Base-by-base conservation (phyloP, 2,113 vertebrate genomes). In the Chaetorhynchus papuensis region DNA sequence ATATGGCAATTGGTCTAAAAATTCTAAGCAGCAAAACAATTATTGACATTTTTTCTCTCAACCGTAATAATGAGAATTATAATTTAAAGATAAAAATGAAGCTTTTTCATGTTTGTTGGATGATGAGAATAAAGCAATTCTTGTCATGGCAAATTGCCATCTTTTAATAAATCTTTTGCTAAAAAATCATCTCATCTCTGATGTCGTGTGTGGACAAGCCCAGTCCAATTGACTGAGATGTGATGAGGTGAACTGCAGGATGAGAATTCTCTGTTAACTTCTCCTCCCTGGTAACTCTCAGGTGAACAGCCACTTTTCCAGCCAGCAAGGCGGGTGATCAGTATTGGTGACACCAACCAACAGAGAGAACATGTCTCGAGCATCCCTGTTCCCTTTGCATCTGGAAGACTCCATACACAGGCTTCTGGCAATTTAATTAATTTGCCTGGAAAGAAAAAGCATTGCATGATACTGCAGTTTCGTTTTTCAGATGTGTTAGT, bases 391-490 rank as follows among this genome's bases (percentile, higher is more conserved):
- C 49, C 24, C 28, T 78, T 61, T 87, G 31, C 33, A 7, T 45
- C 35, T 45, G 8, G 30, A 13, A 11, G 35, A 18, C 17, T 44
- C n/a, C 28, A 6, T 13, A 17, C 30, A 17, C 5, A 70, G n/a
- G n/a, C 33, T 86, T 47, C 41, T 31, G 22, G 41, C 13, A 57
- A 80, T 64, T 41, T 17, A 22, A 37, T 56, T 83, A 7, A 44
- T 77, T 71, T 66, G 4, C 39, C 54, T 52, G 31, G 21, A 50
- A 82, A 39, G 19, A 16, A 41, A 30, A 68, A 92, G 11, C 17
- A 15, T 22, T 59, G 12, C 24, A 21, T 0, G 0, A 30, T 45
- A n/a, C 19, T 33, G 37, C 60, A 50, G 5, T 12, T 7, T 64
- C 42, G 20, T 70, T 77, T 92, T 52, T 83, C 66, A 69, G 37